These are phyloP conservation scores for Caligus rogercresseyi DNA, from an alignment of 1,140 invertebrate genomes.

Conservation along the genomic window DNA sequence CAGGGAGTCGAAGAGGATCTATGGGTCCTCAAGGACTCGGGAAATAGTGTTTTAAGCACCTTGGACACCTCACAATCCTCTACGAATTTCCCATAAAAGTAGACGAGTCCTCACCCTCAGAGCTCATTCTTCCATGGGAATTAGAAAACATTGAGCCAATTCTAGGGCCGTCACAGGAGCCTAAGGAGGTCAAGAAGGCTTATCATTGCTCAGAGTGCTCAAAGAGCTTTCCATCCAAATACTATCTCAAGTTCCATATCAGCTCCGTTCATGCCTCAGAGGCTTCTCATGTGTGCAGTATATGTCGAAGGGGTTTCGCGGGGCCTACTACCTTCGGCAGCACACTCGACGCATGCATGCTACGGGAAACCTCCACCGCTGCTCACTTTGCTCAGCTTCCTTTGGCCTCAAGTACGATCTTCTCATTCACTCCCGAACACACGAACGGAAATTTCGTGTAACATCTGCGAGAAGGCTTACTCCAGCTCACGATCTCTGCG, in stretches of 20 bases:
- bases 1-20: not conserved
- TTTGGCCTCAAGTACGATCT: conserved; percentile 16
- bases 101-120: not conserved
- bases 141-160: not conserved
- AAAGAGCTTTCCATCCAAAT: conserved; percentile 3
- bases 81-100: not conserved
- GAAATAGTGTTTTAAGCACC: not conserved
- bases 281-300: not conserved
- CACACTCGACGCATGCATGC: conserved; percentile 7
- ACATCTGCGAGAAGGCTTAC: conserved; percentile 84
- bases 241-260: conserved; percentile 10
- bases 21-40: not conserved
- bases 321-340: conserved; percentile 14
- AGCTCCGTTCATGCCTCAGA: not conserved
- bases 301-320: not conserved
- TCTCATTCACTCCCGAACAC: conserved; percentile 8
- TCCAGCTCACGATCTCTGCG: conserved; percentile 66
- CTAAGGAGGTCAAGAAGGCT: no score
- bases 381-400: not conserved
- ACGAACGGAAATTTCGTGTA: conserved; percentile 50
- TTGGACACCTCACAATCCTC: not conserved
- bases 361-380: not conserved
- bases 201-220: conserved; percentile 2
- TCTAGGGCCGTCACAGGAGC: no score
- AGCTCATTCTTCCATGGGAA: not conserved